Evolutionary conservation across 1,140 invertebrate species (phyloP), one percentile per base, ranked within the genome.

Genomic region (Cardiocondyla obscurior): DNA sequence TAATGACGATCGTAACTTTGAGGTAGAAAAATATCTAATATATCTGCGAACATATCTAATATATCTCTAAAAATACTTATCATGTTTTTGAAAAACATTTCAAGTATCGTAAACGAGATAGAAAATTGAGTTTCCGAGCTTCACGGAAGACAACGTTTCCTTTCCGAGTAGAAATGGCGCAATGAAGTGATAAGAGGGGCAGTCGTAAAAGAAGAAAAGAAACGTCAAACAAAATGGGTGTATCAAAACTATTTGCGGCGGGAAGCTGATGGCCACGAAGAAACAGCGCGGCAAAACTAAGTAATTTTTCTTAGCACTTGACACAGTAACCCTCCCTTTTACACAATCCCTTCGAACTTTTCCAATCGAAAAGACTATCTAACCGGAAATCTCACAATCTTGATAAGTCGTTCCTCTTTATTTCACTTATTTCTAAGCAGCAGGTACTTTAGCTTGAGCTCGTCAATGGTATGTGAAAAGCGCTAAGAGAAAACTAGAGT

Each of bases 261-360:
- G 19, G 19, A 79, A 79, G 74, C 67, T 79, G 74, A 79, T 53
- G 62, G 46, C 74, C 74, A 67, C 25, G 19, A 30, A 67, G 64
- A 79, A 28, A 69, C 46, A 69, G 22, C 8, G 3, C 22, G 30
- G 39, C 22, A 39, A 77, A 77, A 67, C 74, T 53, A 25, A 25
- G 74, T 79, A 79, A 79, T 79, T 79, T 69, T 79, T 79, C 74
- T 67, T 55, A n/a, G 74, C 36, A 51, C 62, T 79, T 79, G 74
- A 79, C 46, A 79, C 46, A 79, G 33, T 79, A 62, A 79, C 74
- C 33, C 33, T 12, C 7, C 46, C 33, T 69, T 53, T 65, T 53
- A 69, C 33, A 53, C 46, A 39, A 55, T 62, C 58, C 74, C 22
- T 39, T 39, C 46, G 16, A 79, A 79, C 74, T 79, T 79, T 79